Conservation (phyloP, 2,888 invertebrate genomes). For the Cheilosia soror region DNA sequence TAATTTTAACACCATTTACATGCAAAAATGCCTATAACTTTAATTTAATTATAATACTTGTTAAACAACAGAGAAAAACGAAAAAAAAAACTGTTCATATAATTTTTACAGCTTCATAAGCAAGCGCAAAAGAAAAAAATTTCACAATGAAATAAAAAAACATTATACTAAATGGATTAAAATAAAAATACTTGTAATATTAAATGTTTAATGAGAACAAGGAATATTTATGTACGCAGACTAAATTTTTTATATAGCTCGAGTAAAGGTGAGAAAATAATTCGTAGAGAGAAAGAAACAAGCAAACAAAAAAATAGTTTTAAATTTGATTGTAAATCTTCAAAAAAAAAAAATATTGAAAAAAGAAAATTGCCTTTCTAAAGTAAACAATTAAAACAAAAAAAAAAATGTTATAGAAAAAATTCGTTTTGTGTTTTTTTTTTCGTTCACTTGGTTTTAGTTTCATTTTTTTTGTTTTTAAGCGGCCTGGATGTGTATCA, state of each 20-base stretch:
- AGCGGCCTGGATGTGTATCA: not conserved
- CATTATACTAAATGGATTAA: slow-evolving; percentile 46
- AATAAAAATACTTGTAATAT: slow-evolving; percentile 44
- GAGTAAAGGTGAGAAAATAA: slow-evolving; percentile 59
- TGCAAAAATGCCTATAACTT: slow-evolving; percentile 65
- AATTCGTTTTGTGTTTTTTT: slow-evolving; percentile 54
- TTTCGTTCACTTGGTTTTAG: slow-evolving; percentile 18
- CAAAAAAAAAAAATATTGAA: slow-evolving; percentile 29
- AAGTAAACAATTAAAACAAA: slow-evolving; percentile 15
- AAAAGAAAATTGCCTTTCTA: not conserved
- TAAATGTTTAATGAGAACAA: slow-evolving; percentile 46
- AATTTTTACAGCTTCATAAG: slow-evolving; percentile 60
- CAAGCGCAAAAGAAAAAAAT: slow-evolving; percentile 35
- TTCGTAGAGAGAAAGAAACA: slow-evolving; percentile 40
- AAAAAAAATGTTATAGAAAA: slow-evolving; percentile 55
- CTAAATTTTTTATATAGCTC: slow-evolving; percentile 61
- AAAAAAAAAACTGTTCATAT: slow-evolving; percentile 45
- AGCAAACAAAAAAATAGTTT: slow-evolving; percentile 25
- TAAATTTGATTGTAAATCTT: slow-evolving; percentile 58
- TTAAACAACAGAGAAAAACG: slow-evolving; percentile 21
- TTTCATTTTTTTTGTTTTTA: slow-evolving; percentile 1
- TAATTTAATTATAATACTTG: slow-evolving; percentile 64
- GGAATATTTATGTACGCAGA: slow-evolving; percentile 62
- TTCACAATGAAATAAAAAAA: slow-evolving; percentile 32
- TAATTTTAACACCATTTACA: slow-evolving; percentile 47